Percentiles rank a stretch among this genome's conserved stretches.
Evolutionary conservation across 2,888 invertebrate species (phyloP).

Genomic region (Hipparchia semele): DNA sequence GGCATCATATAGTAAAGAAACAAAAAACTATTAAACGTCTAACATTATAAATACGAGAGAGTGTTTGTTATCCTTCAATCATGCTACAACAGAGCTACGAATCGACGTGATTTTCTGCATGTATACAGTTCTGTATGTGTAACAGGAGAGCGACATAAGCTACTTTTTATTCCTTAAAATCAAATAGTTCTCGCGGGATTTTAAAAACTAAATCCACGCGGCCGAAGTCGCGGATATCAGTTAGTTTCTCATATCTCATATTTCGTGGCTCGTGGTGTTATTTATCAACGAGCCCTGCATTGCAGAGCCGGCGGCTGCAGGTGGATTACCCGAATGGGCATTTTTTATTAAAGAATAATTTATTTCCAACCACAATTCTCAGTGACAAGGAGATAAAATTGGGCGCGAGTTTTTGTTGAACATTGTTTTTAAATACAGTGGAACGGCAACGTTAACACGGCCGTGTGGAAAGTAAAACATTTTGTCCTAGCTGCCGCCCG

Average conservation of each 20-base stretch:
- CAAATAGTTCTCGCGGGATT: too few relatives aligned
- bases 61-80: too few relatives aligned
- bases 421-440: constrained; percentile 3
- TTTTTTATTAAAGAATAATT: constrained; percentile 37
- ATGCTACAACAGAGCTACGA: too few relatives aligned
- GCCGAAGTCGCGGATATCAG: too few relatives aligned
- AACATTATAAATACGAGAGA: too few relatives aligned
- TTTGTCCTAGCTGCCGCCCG: not conserved
- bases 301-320: constrained; percentile 39
- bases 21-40: too few relatives aligned
- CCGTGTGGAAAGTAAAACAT: not conserved
- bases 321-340: constrained; percentile 35
- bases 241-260: not conserved
- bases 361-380: constrained; percentile 35
- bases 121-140: too few relatives aligned
- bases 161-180: too few relatives aligned
- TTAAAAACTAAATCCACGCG: too few relatives aligned
- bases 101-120: too few relatives aligned
- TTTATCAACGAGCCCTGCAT: constrained; percentile 25
- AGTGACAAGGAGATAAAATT: constrained; percentile 34
- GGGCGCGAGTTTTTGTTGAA: not conserved
- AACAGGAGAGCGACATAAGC: too few relatives aligned
- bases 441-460: not conserved
- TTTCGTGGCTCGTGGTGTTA: not conserved
- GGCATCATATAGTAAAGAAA: too few relatives aligned